Evolutionary conservation across 2,113 vertebrate genomes (phyloP).

Genomic region (Tautogolabrus adspersus): DNA sequence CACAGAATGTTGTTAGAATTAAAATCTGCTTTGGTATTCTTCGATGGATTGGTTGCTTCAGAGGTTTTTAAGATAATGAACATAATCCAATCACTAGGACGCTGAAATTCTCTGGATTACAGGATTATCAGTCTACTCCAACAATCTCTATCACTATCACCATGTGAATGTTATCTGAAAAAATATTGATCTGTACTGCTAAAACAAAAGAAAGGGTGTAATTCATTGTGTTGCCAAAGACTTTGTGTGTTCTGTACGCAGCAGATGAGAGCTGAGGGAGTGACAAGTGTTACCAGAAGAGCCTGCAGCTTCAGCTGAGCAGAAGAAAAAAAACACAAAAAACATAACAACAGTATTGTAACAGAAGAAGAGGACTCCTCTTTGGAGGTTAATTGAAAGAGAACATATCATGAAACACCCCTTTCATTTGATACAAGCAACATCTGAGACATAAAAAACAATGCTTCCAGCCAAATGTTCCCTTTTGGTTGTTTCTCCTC

Average conservation of each 20-base stretch:
- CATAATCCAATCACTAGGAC: background rate
- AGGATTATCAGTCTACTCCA: background rate
- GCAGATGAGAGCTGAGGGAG: constrained; percentile 59
- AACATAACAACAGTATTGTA: constrained; percentile 4
- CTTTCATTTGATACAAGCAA: background rate
- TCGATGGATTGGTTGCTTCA: too few species aligned
- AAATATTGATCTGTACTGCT: constrained; percentile 8
- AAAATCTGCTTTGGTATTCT: too few species aligned
- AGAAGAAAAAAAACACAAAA: background rate
- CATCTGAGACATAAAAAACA: background rate
- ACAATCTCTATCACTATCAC: background rate
- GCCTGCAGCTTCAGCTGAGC: constrained; percentile 39
- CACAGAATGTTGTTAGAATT: too few species aligned
- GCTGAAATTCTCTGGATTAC: background rate
- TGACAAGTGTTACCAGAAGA: constrained; percentile 44
- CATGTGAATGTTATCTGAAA: constrained; percentile 6
- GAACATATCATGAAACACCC: background rate
- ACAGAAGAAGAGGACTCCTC: background rate
- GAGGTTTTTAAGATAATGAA: background rate
- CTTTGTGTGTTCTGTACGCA: constrained; percentile 30
- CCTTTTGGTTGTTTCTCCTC: background rate
- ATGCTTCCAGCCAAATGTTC: background rate
- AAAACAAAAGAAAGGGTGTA: background rate
- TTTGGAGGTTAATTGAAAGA: background rate
- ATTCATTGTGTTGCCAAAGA: constrained; percentile 24